Conservation (phyloP, 2,888 invertebrate genomes). For the Allygus modestus region DNA sequence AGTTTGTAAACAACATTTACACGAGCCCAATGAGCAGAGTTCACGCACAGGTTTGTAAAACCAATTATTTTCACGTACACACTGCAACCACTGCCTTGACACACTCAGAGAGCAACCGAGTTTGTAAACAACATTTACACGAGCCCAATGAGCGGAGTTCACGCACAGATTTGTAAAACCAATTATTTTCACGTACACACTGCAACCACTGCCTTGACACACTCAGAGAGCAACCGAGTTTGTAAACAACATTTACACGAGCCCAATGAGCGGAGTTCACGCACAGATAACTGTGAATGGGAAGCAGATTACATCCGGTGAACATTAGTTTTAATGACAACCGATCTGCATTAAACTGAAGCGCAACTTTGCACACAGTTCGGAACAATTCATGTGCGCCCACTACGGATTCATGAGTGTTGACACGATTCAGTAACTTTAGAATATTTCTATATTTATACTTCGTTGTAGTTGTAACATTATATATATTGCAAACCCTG, state of each 20-base stretch:
- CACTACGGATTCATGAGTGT: no score
- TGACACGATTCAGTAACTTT: no score
- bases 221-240: no score
- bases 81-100: no score
- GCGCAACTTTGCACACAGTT: neutral
- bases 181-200: no score
- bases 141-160: neutral
- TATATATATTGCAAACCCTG: no score
- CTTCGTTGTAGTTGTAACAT: no score
- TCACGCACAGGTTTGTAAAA: neutral
- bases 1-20: neutral
- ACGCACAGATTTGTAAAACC: neutral
- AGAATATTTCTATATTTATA: no score
- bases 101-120: no score
- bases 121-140: neutral
- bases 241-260: neutral
- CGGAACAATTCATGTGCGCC: neutral
- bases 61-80: no score
- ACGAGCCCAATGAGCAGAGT: neutral
- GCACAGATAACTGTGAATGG: constrained; percentile 6
- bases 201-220: no score
- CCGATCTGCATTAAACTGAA: neutral
- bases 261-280: neutral
- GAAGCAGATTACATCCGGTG: constrained; percentile 6
- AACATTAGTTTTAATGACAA: constrained; percentile 27